Percentiles rank a stretch among this genome's conserved stretches.
phyloP scores from a whole-genome alignment of 23 tunicate genomes.

The Halocynthia aurantium region DNA sequence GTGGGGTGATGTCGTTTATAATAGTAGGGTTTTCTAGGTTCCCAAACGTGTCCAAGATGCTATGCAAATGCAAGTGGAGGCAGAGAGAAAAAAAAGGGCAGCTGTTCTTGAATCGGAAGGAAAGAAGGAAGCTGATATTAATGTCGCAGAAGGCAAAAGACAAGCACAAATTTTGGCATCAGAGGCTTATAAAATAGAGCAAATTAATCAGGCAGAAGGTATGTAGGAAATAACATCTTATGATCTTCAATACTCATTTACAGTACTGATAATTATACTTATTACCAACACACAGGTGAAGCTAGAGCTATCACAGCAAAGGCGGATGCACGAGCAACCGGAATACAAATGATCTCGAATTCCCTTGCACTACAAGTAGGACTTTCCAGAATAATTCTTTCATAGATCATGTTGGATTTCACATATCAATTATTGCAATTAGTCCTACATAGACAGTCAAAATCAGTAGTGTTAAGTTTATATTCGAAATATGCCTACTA shows the following conservation, averaged over 20 bases:
- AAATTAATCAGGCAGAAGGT: conserved; percentile 93
- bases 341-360: conserved; percentile 54
- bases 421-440: too few species aligned
- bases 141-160: conserved; percentile 78
- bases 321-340: conserved; percentile 89
- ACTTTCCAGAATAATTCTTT: background rate
- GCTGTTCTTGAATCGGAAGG: conserved; percentile 90
- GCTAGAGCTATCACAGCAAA: conserved; percentile 82
- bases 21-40: conserved; percentile 36
- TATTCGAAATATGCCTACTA: too few species aligned
- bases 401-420: too few species aligned
- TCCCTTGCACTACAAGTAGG: conserved; percentile 38
- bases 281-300: conserved; percentile 42
- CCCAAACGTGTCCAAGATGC: conserved; percentile 89
- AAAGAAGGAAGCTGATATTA: conserved; percentile 82
- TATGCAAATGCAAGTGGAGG: conserved; percentile 99
- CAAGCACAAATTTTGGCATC: conserved; percentile 92
- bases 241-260: background rate
- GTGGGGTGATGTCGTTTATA: background rate
- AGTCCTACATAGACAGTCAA: too few species aligned
- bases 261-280: background rate
- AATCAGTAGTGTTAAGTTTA: too few species aligned
- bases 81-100: conserved; percentile 93
- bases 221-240: background rate
- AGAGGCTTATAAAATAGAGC: conserved; percentile 84